These are phyloP conservation scores for Conus canariensis DNA, from an alignment of 2,888 invertebrate species.

Conservation along the genomic window DNA sequence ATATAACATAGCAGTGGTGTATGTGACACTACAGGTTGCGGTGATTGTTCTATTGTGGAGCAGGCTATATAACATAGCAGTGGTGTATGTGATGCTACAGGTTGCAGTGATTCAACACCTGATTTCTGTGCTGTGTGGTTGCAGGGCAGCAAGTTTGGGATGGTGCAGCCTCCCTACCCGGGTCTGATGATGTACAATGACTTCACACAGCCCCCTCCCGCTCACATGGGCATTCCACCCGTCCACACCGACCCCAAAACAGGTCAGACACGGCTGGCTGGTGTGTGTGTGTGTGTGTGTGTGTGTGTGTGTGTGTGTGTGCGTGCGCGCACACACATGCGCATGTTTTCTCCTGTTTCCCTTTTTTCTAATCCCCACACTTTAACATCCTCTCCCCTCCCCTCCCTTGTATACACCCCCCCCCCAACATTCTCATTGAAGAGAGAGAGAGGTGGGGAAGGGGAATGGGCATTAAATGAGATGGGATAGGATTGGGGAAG, in stretches of 20 bases:
- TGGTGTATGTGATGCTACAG: no score
- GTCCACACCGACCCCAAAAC: constrained; percentile 92
- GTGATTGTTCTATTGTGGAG: neutral
- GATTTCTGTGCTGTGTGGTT: constrained; percentile 76
- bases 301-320: no score
- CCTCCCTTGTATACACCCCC: neutral
- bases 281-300: no score
- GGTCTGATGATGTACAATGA: constrained; percentile 93
- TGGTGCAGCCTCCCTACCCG: constrained; percentile 85
- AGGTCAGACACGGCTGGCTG: constrained; percentile 69
- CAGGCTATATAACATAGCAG: no score
- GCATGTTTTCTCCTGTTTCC: neutral
- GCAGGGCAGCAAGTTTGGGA: constrained; percentile 94
- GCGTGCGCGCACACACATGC: neutral
- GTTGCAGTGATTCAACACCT: no score
- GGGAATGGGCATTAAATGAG: no score
- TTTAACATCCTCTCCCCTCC: neutral
- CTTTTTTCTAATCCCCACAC: neutral
- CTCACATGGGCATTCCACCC: constrained; percentile 98
- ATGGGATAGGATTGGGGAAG: no score
- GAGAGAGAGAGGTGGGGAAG: no score
- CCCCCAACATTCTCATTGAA: neutral
- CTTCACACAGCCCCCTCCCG: constrained; percentile 93
- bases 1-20: no score
- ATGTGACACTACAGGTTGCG: no score